Percentiles rank a stretch among this genome's conserved stretches.
Conservation (phyloP, 2,113 vertebrate genomes). For the Platanista minor region DNA sequence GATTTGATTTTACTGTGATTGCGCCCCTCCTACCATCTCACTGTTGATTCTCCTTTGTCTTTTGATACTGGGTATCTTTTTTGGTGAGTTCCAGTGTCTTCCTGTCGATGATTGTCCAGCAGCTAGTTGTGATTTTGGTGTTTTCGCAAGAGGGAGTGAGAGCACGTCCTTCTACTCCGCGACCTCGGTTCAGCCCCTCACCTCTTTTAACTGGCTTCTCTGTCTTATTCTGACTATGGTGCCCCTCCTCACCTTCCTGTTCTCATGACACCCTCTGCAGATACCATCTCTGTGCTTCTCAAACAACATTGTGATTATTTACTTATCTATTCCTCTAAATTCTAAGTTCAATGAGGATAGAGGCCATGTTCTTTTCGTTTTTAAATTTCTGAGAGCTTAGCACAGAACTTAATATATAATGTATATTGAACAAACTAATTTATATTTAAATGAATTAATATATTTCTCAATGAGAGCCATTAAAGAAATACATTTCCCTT, state of each 20-base stretch:
- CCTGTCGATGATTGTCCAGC: too few species aligned
- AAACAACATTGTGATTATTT: background rate
- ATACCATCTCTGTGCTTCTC: background rate
- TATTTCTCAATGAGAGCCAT: background rate
- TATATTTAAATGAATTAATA: slow-evolving; percentile 11
- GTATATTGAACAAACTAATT: background rate
- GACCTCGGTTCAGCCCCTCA: too few species aligned
- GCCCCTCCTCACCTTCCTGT: background rate
- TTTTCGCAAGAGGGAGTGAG: too few species aligned
- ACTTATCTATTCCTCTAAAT: background rate
- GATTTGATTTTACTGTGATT: too few species aligned
- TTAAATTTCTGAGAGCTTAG: background rate
- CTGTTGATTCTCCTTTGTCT: too few species aligned
- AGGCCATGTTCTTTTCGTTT: background rate
- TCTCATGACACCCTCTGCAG: background rate
- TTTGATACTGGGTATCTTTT: too few species aligned
- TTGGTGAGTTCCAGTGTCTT: too few species aligned
- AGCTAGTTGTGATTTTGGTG: too few species aligned
- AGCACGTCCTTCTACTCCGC: too few species aligned
- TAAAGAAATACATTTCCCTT: background rate
- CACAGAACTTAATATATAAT: background rate
- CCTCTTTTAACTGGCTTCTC: background rate
- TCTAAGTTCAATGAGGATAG: background rate
- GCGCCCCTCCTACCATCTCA: rapidly evolving
- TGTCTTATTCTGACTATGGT: background rate